A percentile compares a stretch with the other conserved stretches of the same genome.
phyloP scores from a whole-genome alignment of 2,888 invertebrate genomes.

The Zhengitettix transpicula region DNA sequence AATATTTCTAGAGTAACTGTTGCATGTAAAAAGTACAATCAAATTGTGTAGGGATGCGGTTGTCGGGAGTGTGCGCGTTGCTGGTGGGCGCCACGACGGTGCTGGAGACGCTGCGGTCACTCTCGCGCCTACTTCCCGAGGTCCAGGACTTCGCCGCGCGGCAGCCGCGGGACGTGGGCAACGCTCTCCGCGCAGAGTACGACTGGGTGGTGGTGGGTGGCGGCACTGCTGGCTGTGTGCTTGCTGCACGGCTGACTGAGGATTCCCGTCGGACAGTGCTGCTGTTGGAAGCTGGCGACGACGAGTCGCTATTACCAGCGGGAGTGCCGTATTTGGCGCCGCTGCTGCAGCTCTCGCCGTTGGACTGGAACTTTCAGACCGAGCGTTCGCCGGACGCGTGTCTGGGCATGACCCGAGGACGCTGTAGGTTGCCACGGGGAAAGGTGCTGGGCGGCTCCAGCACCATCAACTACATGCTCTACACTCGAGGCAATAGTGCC shows the following conservation, averaged over 20 bases:
- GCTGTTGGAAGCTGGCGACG: slow-evolving; percentile 1
- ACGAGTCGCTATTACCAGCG: slow-evolving; percentile 17
- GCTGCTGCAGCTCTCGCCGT: slow-evolving; percentile 36
- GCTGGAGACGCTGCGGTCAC: not conserved
- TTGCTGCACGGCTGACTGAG: slow-evolving; percentile 28
- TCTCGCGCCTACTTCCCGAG: not conserved
- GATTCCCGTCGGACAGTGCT: slow-evolving; percentile 14
- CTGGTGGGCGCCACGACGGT: not conserved
- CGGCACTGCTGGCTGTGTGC: not conserved
- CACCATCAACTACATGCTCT: slow-evolving; percentile 67
- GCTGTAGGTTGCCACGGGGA: slow-evolving; percentile 51
- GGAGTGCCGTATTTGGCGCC: slow-evolving; percentile 58
- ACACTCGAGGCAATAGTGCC: slow-evolving; percentile 46
- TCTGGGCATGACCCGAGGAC: slow-evolving; percentile 53
- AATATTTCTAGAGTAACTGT: no score
- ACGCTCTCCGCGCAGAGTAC: not conserved
- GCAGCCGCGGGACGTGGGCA: not conserved
- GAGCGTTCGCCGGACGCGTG: slow-evolving; percentile 57
- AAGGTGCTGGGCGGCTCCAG: slow-evolving; percentile 67
- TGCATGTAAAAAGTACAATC: no score
- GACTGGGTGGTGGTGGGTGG: not conserved
- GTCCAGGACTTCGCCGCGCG: not conserved
- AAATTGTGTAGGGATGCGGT: no score
- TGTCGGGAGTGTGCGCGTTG: no score
- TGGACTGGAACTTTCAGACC: slow-evolving; percentile 67